phyloP scores from a whole-genome alignment of 2,888 invertebrate species.

The Lissocephala sabroskyi region DNA sequence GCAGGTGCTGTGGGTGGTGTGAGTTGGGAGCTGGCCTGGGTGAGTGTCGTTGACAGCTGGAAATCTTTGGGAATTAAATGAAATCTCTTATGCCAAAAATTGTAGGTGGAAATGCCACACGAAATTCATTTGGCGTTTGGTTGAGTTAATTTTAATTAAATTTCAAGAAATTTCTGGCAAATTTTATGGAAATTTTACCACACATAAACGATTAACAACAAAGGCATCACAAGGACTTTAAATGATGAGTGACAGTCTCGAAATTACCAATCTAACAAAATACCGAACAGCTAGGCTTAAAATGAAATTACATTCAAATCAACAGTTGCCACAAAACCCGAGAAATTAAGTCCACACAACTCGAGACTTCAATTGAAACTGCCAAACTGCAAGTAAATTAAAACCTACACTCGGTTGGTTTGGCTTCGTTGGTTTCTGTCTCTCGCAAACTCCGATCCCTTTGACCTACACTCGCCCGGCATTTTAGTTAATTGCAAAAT shows the following conservation, averaged over 20 bases:
- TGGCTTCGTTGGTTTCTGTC: background rate
- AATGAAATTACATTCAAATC: too few relatives aligned
- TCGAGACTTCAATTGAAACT: background rate
- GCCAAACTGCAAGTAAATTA: conserved; percentile 32
- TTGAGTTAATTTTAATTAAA: conserved; percentile 4
- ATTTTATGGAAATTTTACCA: background rate
- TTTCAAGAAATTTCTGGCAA: conserved; percentile 6
- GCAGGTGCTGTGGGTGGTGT: conserved; percentile 3
- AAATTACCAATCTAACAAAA: too few relatives aligned
- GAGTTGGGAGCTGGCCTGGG: background rate
- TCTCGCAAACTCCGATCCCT: background rate
- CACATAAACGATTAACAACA: background rate
- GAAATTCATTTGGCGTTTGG: conserved; percentile 1
- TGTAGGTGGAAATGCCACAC: background rate
- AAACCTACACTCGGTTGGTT: conserved; percentile 33
- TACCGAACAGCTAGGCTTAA: too few relatives aligned
- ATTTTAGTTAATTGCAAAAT: conserved; percentile 57
- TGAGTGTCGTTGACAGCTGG: conserved; percentile 19
- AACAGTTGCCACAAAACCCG: background rate
- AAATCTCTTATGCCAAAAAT: conserved; percentile 15
- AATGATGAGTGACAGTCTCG: too few relatives aligned
- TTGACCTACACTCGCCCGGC: conserved; percentile 36
- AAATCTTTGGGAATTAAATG: conserved; percentile 2
- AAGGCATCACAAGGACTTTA: background rate
- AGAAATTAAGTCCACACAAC: conserved; percentile 28